Evolutionary conservation across 2,797 vertebrate genomes (phyloP).

Genomic region (Erpetoichthys calabaricus): DNA sequence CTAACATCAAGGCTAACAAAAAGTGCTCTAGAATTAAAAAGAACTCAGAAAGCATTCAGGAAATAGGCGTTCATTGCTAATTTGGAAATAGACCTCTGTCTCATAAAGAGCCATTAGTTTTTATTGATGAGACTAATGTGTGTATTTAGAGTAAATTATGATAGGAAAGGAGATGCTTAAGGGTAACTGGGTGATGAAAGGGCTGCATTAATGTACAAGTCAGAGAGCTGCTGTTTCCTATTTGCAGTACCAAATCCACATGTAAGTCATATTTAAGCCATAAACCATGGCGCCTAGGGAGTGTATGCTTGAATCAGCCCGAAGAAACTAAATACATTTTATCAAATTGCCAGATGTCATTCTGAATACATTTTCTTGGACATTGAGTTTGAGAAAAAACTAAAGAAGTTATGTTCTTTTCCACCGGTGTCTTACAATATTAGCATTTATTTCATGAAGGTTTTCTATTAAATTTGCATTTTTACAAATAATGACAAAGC

Average conservation of each 20-base stretch:
- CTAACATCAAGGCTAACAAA: background rate
- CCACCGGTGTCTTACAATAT: too few relatives aligned
- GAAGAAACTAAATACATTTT: constrained; percentile 81
- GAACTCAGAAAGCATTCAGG: constrained; percentile 29
- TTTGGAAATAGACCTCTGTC: constrained; percentile 46
- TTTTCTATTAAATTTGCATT: too few relatives aligned
- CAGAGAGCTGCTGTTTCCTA: constrained; percentile 75
- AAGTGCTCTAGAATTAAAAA: constrained; percentile 23
- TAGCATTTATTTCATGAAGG: too few relatives aligned
- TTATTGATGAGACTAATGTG: constrained; percentile 88
- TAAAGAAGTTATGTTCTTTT: too few relatives aligned
- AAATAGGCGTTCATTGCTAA: constrained; percentile 36
- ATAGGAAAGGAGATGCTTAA: constrained; percentile 76
- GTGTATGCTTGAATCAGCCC: constrained; percentile 57
- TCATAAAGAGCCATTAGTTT: constrained; percentile 73
- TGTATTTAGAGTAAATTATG: constrained; percentile 86
- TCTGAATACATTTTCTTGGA: constrained; percentile 44
- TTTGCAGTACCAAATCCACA: constrained; percentile 77
- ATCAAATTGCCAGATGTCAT: constrained; percentile 81
- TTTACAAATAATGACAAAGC: too few relatives aligned
- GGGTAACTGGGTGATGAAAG: constrained; percentile 88
- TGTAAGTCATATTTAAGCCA: constrained; percentile 79
- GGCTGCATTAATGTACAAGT: constrained; percentile 71
- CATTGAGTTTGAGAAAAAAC: constrained; percentile 24
- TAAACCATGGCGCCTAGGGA: constrained; percentile 73